phyloP scores from a whole-genome alignment of 2,797 vertebrate species.

The Semaprochilodus insignis region DNA sequence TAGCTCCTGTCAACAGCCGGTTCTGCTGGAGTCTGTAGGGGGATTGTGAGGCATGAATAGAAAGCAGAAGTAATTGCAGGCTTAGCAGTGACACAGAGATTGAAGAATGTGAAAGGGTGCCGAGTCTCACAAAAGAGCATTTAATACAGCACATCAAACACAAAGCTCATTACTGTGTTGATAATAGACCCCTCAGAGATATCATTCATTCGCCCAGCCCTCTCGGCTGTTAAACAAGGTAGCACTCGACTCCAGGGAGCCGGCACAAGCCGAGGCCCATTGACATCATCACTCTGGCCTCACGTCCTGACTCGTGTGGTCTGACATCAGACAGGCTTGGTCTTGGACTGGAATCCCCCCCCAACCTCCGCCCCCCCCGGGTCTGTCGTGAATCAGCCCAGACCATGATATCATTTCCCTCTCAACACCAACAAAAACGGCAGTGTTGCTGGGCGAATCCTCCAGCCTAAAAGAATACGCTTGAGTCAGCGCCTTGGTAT shows the following conservation, averaged over 20 bases:
- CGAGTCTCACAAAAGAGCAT: conserved; percentile 57
- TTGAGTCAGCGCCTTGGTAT: conserved; percentile 76
- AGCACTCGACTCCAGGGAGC: conserved; percentile 25
- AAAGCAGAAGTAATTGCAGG: conserved; percentile 69
- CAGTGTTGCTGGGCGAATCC: conserved; percentile 78
- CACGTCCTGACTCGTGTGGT: conserved; percentile 54
- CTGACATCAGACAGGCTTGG: conserved; percentile 74
- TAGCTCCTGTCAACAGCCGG: conserved; percentile 59
- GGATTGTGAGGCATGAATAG: conserved; percentile 33
- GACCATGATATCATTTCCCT: conserved; percentile 77
- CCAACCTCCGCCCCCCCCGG: conserved; percentile 30
- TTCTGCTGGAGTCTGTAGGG: conserved; percentile 19
- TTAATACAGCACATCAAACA: conserved; percentile 40
- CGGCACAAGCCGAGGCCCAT: conserved; percentile 41
- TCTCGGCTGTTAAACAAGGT: conserved; percentile 48
- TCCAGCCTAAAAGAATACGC: conserved; percentile 55
- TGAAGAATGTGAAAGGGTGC: conserved; percentile 71
- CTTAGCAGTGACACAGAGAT: conserved; percentile 68
- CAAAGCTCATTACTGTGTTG: conserved; percentile 30
- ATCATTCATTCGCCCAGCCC: conserved; percentile 29
- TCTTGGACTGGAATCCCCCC: conserved; percentile 62
- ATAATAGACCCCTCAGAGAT: conserved; percentile 29
- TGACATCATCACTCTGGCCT: conserved; percentile 48
- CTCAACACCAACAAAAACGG: conserved; percentile 73
- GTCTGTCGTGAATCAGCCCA: conserved; percentile 65